Evolutionary conservation across 1,140 invertebrate genomes (phyloP).

Genomic region (Caenorhabditis remanei): DNA sequence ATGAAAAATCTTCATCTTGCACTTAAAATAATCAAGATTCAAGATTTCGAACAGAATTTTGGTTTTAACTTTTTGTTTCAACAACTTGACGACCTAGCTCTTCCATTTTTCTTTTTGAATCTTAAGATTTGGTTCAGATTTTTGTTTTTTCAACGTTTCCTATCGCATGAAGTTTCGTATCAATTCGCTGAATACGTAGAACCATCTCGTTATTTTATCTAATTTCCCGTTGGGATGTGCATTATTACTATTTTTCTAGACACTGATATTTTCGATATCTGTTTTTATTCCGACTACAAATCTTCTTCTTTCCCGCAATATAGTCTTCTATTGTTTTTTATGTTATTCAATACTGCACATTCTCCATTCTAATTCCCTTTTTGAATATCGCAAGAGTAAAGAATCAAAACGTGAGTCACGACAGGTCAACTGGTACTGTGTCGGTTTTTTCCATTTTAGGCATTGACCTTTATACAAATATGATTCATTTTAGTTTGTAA

Average conservation of each 20-base stretch:
- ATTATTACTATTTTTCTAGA: not conserved
- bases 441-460: not conserved
- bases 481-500: constrained; percentile 20
- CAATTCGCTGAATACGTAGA: not conserved
- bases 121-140: not conserved
- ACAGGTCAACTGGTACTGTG: constrained; percentile 15
- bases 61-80: not conserved
- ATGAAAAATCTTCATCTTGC: no score
- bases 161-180: no score
- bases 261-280: constrained; percentile 18
- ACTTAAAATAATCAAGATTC: no score
- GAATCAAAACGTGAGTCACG: not conserved
- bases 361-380: not conserved
- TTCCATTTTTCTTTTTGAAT: not conserved
- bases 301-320: not conserved
- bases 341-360: not conserved
- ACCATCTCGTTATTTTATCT: not conserved
- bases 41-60: no score
- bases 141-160: no score
- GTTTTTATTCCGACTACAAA: constrained; percentile 23
- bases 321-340: constrained; percentile 2
- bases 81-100: not conserved
- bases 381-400: not conserved
- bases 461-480: constrained; percentile 47
- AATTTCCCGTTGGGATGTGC: constrained; percentile 24